Evolutionary conservation across 2,113 vertebrate species (phyloP), one percentile per base, ranked within the genome.

Genomic region (Onychostruthus taczanowskii): DNA sequence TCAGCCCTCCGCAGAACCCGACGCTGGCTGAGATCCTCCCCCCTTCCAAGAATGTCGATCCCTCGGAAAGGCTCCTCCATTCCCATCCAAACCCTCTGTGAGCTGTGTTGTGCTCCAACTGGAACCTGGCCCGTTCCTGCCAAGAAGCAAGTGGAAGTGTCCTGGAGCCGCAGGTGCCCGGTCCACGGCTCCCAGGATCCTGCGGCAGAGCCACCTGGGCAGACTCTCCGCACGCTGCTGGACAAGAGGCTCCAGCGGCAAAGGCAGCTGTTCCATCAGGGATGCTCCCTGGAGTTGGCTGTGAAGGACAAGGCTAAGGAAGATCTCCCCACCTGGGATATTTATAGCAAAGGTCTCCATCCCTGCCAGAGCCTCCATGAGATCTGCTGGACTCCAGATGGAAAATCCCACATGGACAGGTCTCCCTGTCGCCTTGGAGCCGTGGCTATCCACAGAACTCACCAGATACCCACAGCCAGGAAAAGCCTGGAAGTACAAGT

Each of bases 121-220:
- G 39, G 44, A 26, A 23, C 33, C 33, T 28, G 68, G 75, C 43
- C 75, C 0, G 6, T 31, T 49, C 56, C 67, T 41, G 66, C 49
- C 58, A 55, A 55, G 66, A 41, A 64, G 68, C 19, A 8, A 39
- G 64, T 7, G 46, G 53, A 46, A 7, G n/a, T 35, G 24, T 68
- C 78, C 78, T 47, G n/a, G 62, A 75, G 87, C 41, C 47, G 1
- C 39, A 2, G 3, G 30, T 89, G 78, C n/a, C 62, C 69, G 2
- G 1, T 10, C 47, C 87, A 89, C 0, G 11, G 17, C 62, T 75
- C 62, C 47, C 53, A 3, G 47, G 78, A 75, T 26, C 28, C 53
- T 4, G 46, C 0, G 2, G 53, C 1, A 0, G 62, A 68, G 30
- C 46, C 62, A 1, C 22, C 30, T 0, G 46, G n/a, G 62, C 58